Evolutionary conservation across 2,888 invertebrate species (phyloP), one percentile per base, ranked within the genome.

Genomic region (Nephrotoma flavescens): DNA sequence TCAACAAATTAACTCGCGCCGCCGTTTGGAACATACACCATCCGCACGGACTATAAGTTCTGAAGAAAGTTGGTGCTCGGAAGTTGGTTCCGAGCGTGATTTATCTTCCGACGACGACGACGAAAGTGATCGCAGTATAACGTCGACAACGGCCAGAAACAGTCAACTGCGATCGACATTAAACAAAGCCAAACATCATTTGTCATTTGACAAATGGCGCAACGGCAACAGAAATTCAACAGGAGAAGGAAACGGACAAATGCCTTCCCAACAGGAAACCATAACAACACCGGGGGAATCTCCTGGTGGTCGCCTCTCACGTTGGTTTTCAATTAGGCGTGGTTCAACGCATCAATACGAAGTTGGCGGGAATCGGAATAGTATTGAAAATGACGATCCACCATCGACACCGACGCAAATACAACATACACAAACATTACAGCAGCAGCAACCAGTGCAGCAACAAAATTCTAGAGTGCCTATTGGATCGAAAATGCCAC

Each of bases 271-370:
- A 87, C 89, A 90, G 9, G 91, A 91, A 86, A 89, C 89, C 19
- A 84, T 84, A 42, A 90, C 90, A 19, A 94, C 95, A 89, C 94
- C 95, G 86, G 94, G 95, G 89, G 96, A 96, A 89, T 93, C 94
- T 88, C 93, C 95, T 86, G 94, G 95, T 89, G 96, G 96, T 88
- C 93, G 96, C 87, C 93, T 97, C 86, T 95, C 97, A 45, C 93
- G 97, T 89, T 97, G 97, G 97, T 97, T 97, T 93, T 97, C 97
- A 89, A 96, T 97, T 88, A 93, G 97, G 71, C 93, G 97, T 88
- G 96, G 96, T 83, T 95, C 96, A 88, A 93, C 95, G n/a, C 95
- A 96, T 91, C 96, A 96, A 90, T 96, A 96, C 91, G 96, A 96
- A 90, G 94, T 95, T 88, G 94, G 93, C 86, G 92, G 92, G 88